These are phyloP conservation scores for Magallana angulata DNA, from an alignment of 1,140 invertebrate genomes.

Conservation along the genomic window DNA sequence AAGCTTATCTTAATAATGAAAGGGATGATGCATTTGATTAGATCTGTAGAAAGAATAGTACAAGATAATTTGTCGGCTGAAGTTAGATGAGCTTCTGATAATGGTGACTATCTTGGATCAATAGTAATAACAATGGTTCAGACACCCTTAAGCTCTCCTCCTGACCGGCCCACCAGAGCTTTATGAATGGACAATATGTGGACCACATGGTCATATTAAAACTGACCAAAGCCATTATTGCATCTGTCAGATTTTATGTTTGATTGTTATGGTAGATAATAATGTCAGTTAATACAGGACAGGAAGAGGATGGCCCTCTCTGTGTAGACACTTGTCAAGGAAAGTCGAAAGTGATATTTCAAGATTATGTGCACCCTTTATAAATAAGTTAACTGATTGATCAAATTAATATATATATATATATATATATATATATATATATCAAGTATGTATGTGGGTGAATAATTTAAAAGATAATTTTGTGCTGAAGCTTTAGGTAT, in stretches of 20 bases:
- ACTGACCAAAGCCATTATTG: slow-evolving; percentile 19
- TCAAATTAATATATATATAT: too few species aligned
- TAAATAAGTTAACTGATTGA: too few species aligned
- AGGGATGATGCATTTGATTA: background rate
- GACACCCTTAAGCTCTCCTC: background rate
- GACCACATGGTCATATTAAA: slow-evolving; percentile 6
- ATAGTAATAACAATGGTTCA: background rate
- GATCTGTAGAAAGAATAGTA: background rate
- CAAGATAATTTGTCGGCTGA: slow-evolving; percentile 5
- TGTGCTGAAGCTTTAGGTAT: too few species aligned
- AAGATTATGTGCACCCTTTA: too few species aligned
- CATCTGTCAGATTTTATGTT: slow-evolving; percentile 6
- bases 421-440: too few species aligned
- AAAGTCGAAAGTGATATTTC: background rate
- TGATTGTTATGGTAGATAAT: slow-evolving; percentile 29
- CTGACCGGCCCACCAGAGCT: background rate
- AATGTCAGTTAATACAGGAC: background rate
- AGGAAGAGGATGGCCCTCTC: background rate
- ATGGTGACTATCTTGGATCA: slow-evolving; percentile 14
- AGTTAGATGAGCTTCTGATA: slow-evolving; percentile 14
- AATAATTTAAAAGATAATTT: too few species aligned
- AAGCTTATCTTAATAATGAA: background rate
- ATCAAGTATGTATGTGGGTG: too few species aligned
- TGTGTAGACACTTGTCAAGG: background rate
- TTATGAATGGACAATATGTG: slow-evolving; percentile 20